Conservation (phyloP, 2,797 vertebrate species). For the Lemur catta region DNA sequence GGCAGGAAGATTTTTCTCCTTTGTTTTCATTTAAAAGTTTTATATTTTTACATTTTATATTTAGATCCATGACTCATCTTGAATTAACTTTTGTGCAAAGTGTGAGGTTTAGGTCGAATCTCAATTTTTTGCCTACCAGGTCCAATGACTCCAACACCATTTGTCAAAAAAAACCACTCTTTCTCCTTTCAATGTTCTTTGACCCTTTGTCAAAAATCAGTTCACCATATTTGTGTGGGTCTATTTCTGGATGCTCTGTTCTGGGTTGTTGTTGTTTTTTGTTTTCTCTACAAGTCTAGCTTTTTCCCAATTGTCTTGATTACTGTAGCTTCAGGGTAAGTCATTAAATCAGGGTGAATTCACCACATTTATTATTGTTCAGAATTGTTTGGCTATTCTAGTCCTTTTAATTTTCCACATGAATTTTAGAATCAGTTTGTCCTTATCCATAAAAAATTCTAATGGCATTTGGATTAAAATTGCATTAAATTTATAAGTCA, state of each 20-base stretch:
- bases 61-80: background rate
- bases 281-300: background rate
- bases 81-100: background rate
- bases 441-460: background rate
- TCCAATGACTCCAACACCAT: background rate
- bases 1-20: background rate
- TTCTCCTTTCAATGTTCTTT: background rate
- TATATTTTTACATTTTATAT: background rate
- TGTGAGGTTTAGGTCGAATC: background rate
- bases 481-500: background rate
- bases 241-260: background rate
- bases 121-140: background rate
- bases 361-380: background rate
- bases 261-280: background rate
- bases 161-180: background rate
- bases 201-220: background rate
- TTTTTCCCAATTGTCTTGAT: background rate
- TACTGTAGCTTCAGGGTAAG: background rate
- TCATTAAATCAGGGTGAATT: background rate
- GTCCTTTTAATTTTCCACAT: constrained; percentile 5
- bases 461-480: background rate
- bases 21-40: background rate
- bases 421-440: background rate
- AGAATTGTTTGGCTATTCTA: background rate
- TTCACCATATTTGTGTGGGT: background rate